Conservation (phyloP, 2,797 vertebrate genomes). For the Hoplostethus atlanticus region DNA sequence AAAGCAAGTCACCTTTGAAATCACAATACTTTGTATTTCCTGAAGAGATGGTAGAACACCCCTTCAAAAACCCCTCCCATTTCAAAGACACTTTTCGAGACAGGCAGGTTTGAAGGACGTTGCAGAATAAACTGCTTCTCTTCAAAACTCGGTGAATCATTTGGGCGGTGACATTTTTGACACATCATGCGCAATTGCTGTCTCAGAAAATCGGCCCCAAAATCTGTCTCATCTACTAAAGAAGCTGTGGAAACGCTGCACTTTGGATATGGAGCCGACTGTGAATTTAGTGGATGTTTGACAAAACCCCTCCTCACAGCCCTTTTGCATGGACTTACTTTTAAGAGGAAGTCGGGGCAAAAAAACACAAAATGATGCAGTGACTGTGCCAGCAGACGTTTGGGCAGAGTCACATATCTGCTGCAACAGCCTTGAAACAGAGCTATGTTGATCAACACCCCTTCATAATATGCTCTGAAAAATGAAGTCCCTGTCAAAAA, state of each 20-base stretch:
- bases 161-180: constrained; percentile 55
- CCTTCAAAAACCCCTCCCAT: constrained; percentile 76
- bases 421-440: constrained; percentile 78
- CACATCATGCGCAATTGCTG: constrained; percentile 72
- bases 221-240: constrained; percentile 80
- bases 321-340: constrained; percentile 84
- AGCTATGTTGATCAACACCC: constrained; percentile 69
- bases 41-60: constrained; percentile 79
- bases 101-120: constrained; percentile 46
- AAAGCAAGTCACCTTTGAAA: neutral
- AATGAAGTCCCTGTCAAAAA: constrained; percentile 70
- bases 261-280: constrained; percentile 73
- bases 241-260: constrained; percentile 68
- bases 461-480: constrained; percentile 68
- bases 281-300: constrained; percentile 79
- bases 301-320: constrained; percentile 74
- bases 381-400: constrained; percentile 72
- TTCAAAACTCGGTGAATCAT: constrained; percentile 75
- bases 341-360: constrained; percentile 79
- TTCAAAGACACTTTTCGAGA: constrained; percentile 84
- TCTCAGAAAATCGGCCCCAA: constrained; percentile 74
- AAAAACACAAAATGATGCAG: constrained; percentile 53
- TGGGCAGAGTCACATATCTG: constrained; percentile 85
- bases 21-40: constrained; percentile 80
- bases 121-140: constrained; percentile 75